Base-by-base conservation (phyloP, 2,888 invertebrate species). In the Corbicula japonica region DNA sequence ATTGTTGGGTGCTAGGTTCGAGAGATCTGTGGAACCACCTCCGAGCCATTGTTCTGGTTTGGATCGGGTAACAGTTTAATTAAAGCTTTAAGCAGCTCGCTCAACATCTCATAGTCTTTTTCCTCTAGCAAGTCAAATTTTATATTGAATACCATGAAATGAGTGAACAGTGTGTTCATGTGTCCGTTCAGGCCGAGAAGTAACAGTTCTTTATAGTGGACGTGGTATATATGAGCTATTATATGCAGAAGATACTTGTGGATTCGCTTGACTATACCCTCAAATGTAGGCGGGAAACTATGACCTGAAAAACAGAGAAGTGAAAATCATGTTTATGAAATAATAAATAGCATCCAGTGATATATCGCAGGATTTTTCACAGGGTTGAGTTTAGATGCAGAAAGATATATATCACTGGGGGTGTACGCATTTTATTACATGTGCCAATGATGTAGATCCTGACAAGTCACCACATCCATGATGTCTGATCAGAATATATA, bases 221-320 rank as follows among this genome's bases (percentile, higher is more conserved):
- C 97, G 94, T 98, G 98, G 95, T 99, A 98, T 94, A 99, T 95
- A 95, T 99, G 99, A 94, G 98, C 98, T 95, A 99, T 96, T 94
- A 99, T 98, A 95, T 98, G 98, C 95, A 98, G 98, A 95, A 98
- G 96, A 95, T 98, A 96, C 94, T 98, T 97, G 95, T 97, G 96
- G 94, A 99, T 98, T 95, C 98, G 98, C 94, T 98, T 97, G 93
- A 98, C 98, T 94, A 97, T 97, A 93, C 96, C 96, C 95, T 98
- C 98, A 95, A 99, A 98, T 93, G 96, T 96, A 93, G 96, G 95
- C 85, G 99, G 98, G 95, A 99, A 99, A 95, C 97, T 96, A 95
- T 97, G 97, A 92, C 97, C 97, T 94, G 87, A 91, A 86, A n/a
- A n/a, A n/a, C n/a, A n/a, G n/a, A n/a, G n/a, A n/a, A n/a, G n/a